Evolutionary conservation across 2,113 vertebrate species (phyloP).

Genomic region (Regulus satrapa): DNA sequence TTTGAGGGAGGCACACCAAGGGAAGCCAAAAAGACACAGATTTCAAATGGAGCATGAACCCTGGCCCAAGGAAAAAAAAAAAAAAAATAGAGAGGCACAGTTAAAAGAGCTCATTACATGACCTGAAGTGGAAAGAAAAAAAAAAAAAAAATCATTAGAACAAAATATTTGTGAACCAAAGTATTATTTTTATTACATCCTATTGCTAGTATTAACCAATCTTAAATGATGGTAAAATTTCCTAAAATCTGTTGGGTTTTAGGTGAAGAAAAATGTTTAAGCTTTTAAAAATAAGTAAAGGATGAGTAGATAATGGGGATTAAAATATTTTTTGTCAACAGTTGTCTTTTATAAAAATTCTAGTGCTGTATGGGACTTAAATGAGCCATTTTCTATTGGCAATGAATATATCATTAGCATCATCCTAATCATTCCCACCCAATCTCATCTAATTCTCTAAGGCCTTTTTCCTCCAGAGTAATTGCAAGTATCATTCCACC

Average conservation of each 20-base stretch:
- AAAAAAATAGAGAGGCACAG: not conserved
- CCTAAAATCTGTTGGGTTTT: not conserved
- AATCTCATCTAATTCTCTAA: not conserved
- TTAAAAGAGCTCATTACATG: not conserved
- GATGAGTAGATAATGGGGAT: not conserved
- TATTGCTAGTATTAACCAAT: not conserved
- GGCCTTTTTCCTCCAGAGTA: not conserved
- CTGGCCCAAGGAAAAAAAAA: not conserved
- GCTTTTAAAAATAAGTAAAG: not conserved
- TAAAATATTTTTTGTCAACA: not conserved
- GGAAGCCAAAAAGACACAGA: not conserved
- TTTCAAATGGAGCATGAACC: not conserved
- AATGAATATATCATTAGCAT: conserved; percentile 7
- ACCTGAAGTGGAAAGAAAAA: not conserved
- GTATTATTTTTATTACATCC: not conserved
- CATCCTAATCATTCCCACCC: not conserved
- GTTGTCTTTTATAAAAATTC: not conserved
- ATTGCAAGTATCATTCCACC: not conserved
- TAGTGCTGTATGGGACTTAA: not conserved
- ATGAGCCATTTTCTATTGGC: not conserved
- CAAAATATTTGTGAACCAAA: not conserved
- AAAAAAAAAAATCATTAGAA: not conserved
- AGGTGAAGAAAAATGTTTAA: not conserved
- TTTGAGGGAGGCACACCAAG: not conserved
- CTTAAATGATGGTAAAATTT: not conserved